phyloP scores from a whole-genome alignment of 1,140 invertebrate species.

The Scaptodrosophila lebanonensis region DNA sequence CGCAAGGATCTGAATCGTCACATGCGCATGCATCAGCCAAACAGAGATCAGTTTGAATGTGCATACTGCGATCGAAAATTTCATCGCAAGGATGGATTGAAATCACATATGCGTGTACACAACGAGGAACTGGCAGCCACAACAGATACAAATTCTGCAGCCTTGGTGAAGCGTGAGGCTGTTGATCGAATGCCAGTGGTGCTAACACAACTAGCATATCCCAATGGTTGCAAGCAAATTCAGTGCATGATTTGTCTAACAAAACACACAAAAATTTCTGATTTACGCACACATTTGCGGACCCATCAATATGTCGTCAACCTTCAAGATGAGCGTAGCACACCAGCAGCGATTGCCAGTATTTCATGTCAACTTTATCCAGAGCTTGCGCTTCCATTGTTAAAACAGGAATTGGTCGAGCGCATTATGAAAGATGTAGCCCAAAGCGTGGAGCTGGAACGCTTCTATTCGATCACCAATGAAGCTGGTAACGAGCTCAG shows the following conservation, averaged over 20 bases:
- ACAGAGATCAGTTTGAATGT: conserved; percentile 78
- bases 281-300: conserved; percentile 47
- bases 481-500: conserved; percentile 57
- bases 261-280: conserved; percentile 53
- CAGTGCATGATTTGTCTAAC: conserved; percentile 70
- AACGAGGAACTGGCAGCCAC: conserved; percentile 1
- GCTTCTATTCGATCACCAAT: conserved; percentile 65
- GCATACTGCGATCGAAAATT: conserved; percentile 79
- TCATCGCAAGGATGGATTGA: conserved; percentile 78
- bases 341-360: conserved; percentile 6
- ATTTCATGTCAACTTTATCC: conserved; percentile 48
- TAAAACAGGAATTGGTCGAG: conserved; percentile 24
- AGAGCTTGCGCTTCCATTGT: conserved; percentile 25
- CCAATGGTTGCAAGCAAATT: conserved; percentile 63
- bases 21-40: conserved; percentile 77
- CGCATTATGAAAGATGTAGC: conserved; percentile 48
- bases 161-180: not conserved
- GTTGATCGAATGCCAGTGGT: not conserved
- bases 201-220: conserved; percentile 33
- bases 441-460: conserved; percentile 35
- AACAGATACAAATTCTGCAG: not conserved
- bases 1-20: conserved; percentile 79
- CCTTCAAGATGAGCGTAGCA: conserved; percentile 10
- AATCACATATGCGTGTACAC: conserved; percentile 62
- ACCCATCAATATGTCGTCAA: conserved; percentile 37